phyloP scores from a whole-genome alignment of 2,797 vertebrate genomes.

The Cyclopterus lumpus region DNA sequence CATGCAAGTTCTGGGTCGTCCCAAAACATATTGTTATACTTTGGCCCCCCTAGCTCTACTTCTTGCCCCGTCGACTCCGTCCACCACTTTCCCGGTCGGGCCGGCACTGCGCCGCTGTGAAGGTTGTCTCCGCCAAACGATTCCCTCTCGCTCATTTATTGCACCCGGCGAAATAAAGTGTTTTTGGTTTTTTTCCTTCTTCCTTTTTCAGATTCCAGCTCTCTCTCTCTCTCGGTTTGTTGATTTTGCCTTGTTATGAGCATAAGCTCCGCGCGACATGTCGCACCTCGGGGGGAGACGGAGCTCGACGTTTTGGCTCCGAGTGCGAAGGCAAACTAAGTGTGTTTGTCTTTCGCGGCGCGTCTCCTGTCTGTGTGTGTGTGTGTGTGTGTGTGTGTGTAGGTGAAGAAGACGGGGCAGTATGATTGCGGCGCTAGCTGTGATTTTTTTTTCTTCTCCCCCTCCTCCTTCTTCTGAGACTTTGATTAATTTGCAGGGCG shows the following conservation, averaged over 20 bases:
- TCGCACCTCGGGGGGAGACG: slow-evolving; percentile 61
- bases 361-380: slow-evolving; percentile 56
- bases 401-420: slow-evolving; percentile 33
- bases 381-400: slow-evolving; percentile 40
- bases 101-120: neutral
- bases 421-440: slow-evolving; percentile 36
- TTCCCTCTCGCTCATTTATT: slow-evolving; percentile 38
- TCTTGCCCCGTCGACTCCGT: neutral
- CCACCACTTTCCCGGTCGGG: neutral
- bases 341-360: slow-evolving; percentile 66
- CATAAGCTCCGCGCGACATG: slow-evolving; percentile 63
- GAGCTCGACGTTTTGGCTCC: slow-evolving; percentile 55
- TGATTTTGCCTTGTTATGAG: slow-evolving; percentile 66
- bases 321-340: slow-evolving; percentile 60
- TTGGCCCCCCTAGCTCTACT: neutral
- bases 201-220: slow-evolving; percentile 29
- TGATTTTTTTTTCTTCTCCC: slow-evolving; percentile 6
- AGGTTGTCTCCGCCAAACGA: slow-evolving; percentile 25
- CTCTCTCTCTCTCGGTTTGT: slow-evolving; percentile 59
- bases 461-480: slow-evolving; percentile 24
- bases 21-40: neutral
- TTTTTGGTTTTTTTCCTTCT: slow-evolving; percentile 15
- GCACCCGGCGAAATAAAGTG: slow-evolving; percentile 32
- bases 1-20: too few relatives aligned
- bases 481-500: slow-evolving; percentile 57